These are phyloP conservation scores for Coptotermes formosanus DNA, from an alignment of 1,140 invertebrate genomes.

Conservation along the genomic window DNA sequence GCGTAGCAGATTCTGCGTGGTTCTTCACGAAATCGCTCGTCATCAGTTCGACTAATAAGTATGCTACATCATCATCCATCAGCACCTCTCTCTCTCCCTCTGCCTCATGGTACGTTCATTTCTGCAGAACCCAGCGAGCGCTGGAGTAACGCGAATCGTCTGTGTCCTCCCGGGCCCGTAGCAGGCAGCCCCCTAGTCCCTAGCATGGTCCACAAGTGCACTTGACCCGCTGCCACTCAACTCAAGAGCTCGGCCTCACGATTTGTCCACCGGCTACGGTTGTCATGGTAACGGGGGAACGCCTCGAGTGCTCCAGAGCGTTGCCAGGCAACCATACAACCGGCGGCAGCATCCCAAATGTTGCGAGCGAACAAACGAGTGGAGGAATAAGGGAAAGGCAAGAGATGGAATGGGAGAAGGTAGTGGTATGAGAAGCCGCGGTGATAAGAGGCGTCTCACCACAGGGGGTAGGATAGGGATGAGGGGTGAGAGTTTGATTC, in stretches of 20 bases:
- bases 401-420: not conserved
- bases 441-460: not conserved
- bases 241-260: conserved; percentile 30
- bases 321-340: conserved; percentile 25
- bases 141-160: not conserved
- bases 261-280: conserved; percentile 33
- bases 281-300: conserved; percentile 27
- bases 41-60: not conserved
- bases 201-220: conserved; percentile 23
- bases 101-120: not conserved
- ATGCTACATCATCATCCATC: conserved; percentile 1
- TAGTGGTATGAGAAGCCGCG: conserved; percentile 13
- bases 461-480: not conserved
- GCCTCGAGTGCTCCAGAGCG: conserved; percentile 18
- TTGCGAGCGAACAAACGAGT: not conserved
- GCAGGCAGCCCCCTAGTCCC: conserved; percentile 1
- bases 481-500: not conserved
- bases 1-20: not conserved
- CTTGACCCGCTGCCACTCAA: conserved; percentile 34
- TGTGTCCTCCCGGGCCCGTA: not conserved
- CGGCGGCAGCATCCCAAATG: conserved; percentile 14
- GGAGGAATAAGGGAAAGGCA: conserved; percentile 12
- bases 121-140: not conserved
- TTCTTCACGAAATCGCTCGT: not conserved
- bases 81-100: not conserved